Conservation (phyloP, 2,888 invertebrate genomes). For the Amphipyra berbera region DNA sequence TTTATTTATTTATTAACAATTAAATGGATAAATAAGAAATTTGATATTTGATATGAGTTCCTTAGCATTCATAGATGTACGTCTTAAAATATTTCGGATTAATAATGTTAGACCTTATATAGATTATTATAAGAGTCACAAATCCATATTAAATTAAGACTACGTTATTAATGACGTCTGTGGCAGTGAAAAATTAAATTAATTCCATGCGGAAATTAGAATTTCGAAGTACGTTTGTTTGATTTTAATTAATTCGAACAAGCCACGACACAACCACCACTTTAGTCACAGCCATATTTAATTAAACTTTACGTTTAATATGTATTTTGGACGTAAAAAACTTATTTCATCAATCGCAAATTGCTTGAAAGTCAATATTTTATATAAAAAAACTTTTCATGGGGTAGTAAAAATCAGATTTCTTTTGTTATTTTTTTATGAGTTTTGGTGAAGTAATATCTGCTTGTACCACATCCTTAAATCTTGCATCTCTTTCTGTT, state of each 20-base stretch:
- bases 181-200: conserved; percentile 27
- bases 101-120: too few species aligned
- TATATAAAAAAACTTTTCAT: conserved; percentile 50
- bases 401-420: conserved; percentile 45
- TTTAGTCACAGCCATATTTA: conserved; percentile 20
- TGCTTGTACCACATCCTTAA: not conserved
- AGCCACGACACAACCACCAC: conserved; percentile 24
- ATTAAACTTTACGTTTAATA: conserved; percentile 21
- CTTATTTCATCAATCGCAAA: conserved; percentile 44
- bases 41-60: too few species aligned
- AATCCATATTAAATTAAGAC: conserved; percentile 34
- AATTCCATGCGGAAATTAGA: conserved; percentile 37
- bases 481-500: not conserved
- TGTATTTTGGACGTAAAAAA: conserved; percentile 36
- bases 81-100: too few species aligned
- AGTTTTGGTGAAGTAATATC: too few species aligned
- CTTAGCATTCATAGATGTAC: too few species aligned
- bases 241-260: conserved; percentile 39
- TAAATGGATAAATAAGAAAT: too few species aligned
- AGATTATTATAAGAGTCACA: too few species aligned
- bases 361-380: conserved; percentile 43
- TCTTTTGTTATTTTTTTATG: conserved; percentile 34
- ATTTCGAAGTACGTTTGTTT: conserved; percentile 39
- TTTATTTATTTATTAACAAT: too few species aligned
- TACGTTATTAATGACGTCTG: conserved; percentile 18